phyloP scores from a whole-genome alignment of 2,113 vertebrate genomes.

The Pholis gunnellus region DNA sequence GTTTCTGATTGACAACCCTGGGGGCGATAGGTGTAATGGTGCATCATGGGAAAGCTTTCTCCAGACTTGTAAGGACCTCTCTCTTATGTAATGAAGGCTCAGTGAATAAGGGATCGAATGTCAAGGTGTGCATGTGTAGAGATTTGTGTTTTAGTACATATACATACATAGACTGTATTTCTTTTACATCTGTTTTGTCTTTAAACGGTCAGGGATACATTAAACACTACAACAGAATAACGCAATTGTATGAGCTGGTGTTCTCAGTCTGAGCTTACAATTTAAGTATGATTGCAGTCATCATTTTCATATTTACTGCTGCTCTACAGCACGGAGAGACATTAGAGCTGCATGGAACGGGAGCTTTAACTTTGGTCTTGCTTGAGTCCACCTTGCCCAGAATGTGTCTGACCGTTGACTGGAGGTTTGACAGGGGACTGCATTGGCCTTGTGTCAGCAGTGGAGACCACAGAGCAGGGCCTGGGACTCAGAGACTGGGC shows the following conservation, averaged over 20 bases:
- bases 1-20: conserved; percentile 68
- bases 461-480: conserved; percentile 80
- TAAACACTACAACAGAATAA: not conserved
- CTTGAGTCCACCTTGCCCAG: conserved; percentile 62
- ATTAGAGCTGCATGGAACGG: conserved; percentile 16
- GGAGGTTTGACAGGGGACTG: conserved; percentile 72
- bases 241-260: not conserved
- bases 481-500: conserved; percentile 78
- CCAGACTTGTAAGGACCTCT: conserved; percentile 62
- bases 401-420: conserved; percentile 72
- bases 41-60: conserved; percentile 72
- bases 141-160: conserved; percentile 20
- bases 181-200: not conserved
- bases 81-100: conserved; percentile 59
- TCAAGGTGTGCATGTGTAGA: conserved; percentile 25
- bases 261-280: not conserved
- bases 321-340: not conserved
- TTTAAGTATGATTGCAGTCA: not conserved
- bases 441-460: conserved; percentile 84
- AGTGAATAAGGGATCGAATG: conserved; percentile 52
- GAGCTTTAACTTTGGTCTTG: conserved; percentile 61
- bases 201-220: not conserved
- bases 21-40: conserved; percentile 56
- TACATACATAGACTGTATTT: not conserved
- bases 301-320: not conserved